Conservation (phyloP, 2,113 vertebrate species). For the Podarcis raffonei region DNA sequence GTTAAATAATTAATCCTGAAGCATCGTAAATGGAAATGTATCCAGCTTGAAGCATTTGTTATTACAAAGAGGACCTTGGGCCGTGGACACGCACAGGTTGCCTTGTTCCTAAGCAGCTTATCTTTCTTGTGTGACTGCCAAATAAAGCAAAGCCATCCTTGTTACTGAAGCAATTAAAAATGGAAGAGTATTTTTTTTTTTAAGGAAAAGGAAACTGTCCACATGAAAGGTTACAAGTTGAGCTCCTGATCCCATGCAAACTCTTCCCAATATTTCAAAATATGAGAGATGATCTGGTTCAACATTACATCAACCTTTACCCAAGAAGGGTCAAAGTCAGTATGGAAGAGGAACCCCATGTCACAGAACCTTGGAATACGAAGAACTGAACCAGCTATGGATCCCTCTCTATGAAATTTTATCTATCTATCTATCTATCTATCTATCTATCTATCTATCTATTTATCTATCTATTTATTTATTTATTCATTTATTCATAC, state of each 20-base stretch:
- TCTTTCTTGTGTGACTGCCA: slow-evolving; percentile 68
- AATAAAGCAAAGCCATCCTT: slow-evolving; percentile 62
- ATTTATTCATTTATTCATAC: too few species aligned
- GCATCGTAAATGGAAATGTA: slow-evolving; percentile 50
- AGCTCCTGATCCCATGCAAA: slow-evolving; percentile 11
- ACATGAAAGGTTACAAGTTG: neutral
- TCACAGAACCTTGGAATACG: neutral
- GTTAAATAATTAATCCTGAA: slow-evolving; percentile 59
- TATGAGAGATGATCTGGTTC: neutral
- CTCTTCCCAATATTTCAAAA: neutral
- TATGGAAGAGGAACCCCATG: neutral
- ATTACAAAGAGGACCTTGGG: slow-evolving; percentile 54
- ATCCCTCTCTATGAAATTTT: neutral
- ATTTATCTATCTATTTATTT: too few species aligned
- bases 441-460: too few species aligned
- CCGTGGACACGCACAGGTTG: slow-evolving; percentile 51
- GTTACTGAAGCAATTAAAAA: slow-evolving; percentile 53
- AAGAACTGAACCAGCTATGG: neutral
- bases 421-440: too few species aligned
- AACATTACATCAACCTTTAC: neutral
- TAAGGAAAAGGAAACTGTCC: neutral
- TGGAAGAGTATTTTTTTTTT: neutral
- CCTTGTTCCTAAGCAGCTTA: slow-evolving; percentile 54
- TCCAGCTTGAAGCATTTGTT: slow-evolving; percentile 41
- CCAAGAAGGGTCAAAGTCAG: neutral